phyloP scores from a whole-genome alignment of 2,113 vertebrate genomes.

The Lonchura striata region DNA sequence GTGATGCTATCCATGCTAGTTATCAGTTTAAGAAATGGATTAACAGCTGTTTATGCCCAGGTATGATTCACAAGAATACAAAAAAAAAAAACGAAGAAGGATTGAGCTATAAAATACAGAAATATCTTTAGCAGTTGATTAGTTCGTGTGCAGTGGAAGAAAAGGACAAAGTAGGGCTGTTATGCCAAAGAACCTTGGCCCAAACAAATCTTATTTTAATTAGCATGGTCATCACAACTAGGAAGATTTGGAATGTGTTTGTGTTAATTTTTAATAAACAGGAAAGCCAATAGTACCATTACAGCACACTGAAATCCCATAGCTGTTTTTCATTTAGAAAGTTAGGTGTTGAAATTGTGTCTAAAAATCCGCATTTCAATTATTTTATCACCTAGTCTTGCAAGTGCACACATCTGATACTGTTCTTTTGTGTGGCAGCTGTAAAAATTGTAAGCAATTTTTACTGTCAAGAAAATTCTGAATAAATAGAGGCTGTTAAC shows the following conservation, averaged over 20 bases:
- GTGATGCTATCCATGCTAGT: not conserved
- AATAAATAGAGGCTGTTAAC: slow-evolving; percentile 78
- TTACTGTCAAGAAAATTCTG: slow-evolving; percentile 77
- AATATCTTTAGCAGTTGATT: not conserved
- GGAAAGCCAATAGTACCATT: not conserved
- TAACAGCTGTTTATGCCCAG: not conserved
- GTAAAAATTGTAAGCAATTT: slow-evolving; percentile 74
- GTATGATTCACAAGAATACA: not conserved
- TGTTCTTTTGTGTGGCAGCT: slow-evolving; percentile 78
- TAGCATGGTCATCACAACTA: not conserved
- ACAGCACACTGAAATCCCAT: not conserved
- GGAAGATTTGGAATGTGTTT: not conserved
- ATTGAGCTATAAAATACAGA: not conserved
- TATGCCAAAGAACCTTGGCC: not conserved
- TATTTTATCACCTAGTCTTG: slow-evolving; percentile 62
- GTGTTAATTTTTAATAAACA: slow-evolving; percentile 50
- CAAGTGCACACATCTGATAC: slow-evolving; percentile 42
- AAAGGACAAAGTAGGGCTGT: not conserved
- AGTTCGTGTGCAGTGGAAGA: not conserved
- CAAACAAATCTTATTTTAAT: slow-evolving; percentile 8
- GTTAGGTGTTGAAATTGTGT: slow-evolving; percentile 44
- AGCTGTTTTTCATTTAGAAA: slow-evolving; percentile 45
- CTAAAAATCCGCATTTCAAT: slow-evolving; percentile 69
- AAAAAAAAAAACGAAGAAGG: not conserved
- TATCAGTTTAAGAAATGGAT: not conserved